These are phyloP conservation scores for Sebastes kiyomatsui DNA, from an alignment of 2,797 vertebrate species.

Conservation along the genomic window DNA sequence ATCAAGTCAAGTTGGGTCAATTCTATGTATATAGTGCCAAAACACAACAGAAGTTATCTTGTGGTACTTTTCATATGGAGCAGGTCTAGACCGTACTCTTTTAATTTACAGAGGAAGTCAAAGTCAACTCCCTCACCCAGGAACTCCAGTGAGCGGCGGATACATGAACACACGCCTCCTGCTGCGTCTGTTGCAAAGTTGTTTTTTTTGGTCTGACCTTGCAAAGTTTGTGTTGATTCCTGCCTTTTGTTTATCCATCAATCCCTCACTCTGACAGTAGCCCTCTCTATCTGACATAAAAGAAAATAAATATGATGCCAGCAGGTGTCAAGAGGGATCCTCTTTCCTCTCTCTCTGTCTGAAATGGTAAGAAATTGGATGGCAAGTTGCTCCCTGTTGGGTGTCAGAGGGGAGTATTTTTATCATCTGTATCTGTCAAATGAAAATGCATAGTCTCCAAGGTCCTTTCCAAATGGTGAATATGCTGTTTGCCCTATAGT, in stretches of 20 bases:
- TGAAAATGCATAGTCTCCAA: slow-evolving; percentile 45
- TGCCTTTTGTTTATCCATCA: slow-evolving; percentile 16
- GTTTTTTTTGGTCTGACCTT: background rate
- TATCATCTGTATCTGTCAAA: slow-evolving; percentile 59
- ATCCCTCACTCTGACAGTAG: slow-evolving; percentile 11
- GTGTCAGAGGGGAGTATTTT: slow-evolving; percentile 50
- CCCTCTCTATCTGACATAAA: slow-evolving; percentile 37
- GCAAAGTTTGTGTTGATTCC: background rate
- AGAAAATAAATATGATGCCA: slow-evolving; percentile 45
- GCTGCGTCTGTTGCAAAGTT: background rate
- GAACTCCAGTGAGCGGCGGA: background rate
- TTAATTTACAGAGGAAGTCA: background rate
- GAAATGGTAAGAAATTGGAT: slow-evolving; percentile 51
- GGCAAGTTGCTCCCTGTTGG: slow-evolving; percentile 39
- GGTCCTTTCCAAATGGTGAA: slow-evolving; percentile 36
- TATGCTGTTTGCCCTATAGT: slow-evolving; percentile 8
- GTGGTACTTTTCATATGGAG: background rate
- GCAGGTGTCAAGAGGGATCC: slow-evolving; percentile 42
- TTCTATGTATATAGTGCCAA: background rate
- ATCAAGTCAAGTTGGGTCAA: background rate
- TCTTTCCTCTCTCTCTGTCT: slow-evolving; percentile 16
- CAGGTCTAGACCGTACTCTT: background rate
- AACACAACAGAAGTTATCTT: background rate
- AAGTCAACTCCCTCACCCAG: background rate
- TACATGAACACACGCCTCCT: background rate